A percentile compares a stretch with the other conserved stretches of the same genome.
Evolutionary conservation across 2,888 invertebrate genomes (phyloP).

Genomic region (Drosophila putrida): DNA sequence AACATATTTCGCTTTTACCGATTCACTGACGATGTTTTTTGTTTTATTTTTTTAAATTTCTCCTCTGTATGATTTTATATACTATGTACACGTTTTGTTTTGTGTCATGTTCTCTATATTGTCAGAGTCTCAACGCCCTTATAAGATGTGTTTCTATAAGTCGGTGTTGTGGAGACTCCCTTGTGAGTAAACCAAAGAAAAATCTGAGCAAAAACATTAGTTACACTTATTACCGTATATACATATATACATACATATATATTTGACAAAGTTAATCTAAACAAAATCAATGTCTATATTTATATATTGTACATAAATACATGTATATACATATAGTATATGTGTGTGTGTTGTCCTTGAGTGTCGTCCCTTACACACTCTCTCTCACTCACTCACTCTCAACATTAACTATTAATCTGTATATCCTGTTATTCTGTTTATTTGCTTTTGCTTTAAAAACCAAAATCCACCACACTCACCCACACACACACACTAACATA

Average conservation of each 20-base stretch:
- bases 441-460: constrained; percentile 22
- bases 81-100: constrained; percentile 74
- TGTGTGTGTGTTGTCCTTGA: constrained; percentile 44
- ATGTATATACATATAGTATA: constrained; percentile 25
- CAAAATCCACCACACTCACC: constrained; percentile 4
- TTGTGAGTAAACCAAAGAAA: constrained; percentile 83
- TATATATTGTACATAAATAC: constrained; percentile 5
- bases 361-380: constrained; percentile 18
- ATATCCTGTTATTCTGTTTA: constrained; percentile 31
- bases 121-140: constrained; percentile 81
- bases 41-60: constrained; percentile 67
- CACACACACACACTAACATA: constrained; percentile 10
- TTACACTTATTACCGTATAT: constrained; percentile 28
- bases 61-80: constrained; percentile 73
- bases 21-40: constrained; percentile 63
- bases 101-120: constrained; percentile 74
- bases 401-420: constrained; percentile 15
- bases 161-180: constrained; percentile 84
- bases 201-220: constrained; percentile 56
- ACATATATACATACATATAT: constrained; percentile 23
- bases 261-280: constrained; percentile 13
- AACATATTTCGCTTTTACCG: constrained; percentile 47
- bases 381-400: constrained; percentile 9
- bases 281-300: neutral
- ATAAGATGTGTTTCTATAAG: constrained; percentile 80